Percentiles rank a stretch among this genome's conserved stretches.
These are phyloP conservation scores for Hymenochirus boettgeri DNA, from an alignment of 2,113 vertebrate species.

Conservation along the genomic window DNA sequence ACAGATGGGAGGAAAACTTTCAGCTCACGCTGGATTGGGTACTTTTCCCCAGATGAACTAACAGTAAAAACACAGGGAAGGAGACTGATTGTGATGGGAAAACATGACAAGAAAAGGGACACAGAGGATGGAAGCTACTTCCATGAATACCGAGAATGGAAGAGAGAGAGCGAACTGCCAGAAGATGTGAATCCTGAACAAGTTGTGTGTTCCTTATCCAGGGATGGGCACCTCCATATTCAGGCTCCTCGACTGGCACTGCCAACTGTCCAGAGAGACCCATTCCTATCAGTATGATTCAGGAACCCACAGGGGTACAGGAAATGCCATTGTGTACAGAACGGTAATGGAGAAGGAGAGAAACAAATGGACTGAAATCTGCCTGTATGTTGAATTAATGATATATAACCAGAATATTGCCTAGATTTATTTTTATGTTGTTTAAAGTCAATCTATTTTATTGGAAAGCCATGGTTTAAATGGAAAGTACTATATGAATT, in stretches of 20 bases:
- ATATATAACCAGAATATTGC: too few relatives aligned
- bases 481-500: too few relatives aligned
- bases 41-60: constrained; percentile 40
- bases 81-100: constrained; percentile 39
- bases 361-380: too few relatives aligned
- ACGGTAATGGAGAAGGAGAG: too few relatives aligned
- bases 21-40: constrained; percentile 33
- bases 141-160: constrained; percentile 29
- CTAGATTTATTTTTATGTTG: too few relatives aligned
- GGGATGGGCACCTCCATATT: constrained; percentile 36
- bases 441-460: too few relatives aligned
- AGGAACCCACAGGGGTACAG: too few relatives aligned
- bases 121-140: constrained; percentile 11
- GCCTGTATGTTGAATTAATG: too few relatives aligned
- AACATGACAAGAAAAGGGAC: constrained; percentile 33
- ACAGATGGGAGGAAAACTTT: background rate
- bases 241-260: constrained; percentile 33
- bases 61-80: constrained; percentile 44
- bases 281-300: constrained; percentile 29
- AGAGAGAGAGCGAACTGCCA: too few relatives aligned
- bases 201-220: constrained; percentile 39
- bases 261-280: accelerated
- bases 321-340: background rate
- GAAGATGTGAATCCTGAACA: constrained; percentile 8
- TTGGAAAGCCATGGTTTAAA: too few relatives aligned